These are phyloP conservation scores for Scalopus aquaticus DNA, from an alignment of 2,113 vertebrate species.

Conservation along the genomic window DNA sequence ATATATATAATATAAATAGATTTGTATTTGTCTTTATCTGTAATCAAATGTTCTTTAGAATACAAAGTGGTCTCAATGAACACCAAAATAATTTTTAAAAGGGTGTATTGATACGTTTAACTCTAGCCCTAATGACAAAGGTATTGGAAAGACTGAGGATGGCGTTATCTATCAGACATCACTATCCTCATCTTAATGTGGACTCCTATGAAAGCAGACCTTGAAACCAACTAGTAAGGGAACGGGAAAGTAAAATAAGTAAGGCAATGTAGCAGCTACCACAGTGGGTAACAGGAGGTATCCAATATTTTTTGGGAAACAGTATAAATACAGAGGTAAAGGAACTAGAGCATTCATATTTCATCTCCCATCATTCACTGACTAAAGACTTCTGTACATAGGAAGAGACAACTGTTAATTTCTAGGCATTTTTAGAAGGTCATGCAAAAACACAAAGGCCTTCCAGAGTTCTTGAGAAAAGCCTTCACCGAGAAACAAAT, in stretches of 20 bases:
- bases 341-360: neutral
- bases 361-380: neutral
- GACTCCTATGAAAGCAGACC: neutral
- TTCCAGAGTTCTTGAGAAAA: neutral
- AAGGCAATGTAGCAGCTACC: neutral
- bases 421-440: neutral
- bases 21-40: neutral
- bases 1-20: neutral
- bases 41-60: neutral
- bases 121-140: neutral
- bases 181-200: neutral
- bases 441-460: neutral
- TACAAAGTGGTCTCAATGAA: neutral
- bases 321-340: neutral
- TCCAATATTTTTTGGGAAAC: neutral
- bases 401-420: neutral
- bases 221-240: neutral
- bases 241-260: constrained; percentile 9
- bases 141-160: constrained; percentile 1
- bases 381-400: neutral
- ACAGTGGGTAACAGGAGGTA: neutral
- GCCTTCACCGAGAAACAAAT: neutral
- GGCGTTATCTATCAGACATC: neutral
- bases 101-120: neutral
- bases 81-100: neutral